Base-by-base conservation (phyloP, 2,888 invertebrate species). In the Labia minor region DNA sequence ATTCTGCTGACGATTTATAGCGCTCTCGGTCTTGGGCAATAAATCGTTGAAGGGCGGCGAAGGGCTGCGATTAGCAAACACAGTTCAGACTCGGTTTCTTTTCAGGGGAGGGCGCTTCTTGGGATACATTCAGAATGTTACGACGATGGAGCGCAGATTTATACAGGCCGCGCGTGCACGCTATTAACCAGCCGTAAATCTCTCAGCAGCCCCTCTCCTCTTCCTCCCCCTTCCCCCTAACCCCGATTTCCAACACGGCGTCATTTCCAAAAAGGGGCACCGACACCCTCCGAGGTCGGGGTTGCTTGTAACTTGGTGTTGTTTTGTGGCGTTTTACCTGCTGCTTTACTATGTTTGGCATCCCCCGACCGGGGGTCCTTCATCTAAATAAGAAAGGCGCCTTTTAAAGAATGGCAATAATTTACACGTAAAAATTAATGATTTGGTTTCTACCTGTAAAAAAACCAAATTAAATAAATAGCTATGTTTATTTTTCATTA, bases 21-120 rank as follows among this genome's bases (percentile, higher is more conserved):
- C 49, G 49, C 16, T 49, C 16, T 49, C 49, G 49, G 49, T 49
- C n/a, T 49, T 49, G n/a, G 16, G 49, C 49, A 49, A 49, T 49
- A 49, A 49, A 49, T 49, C 49, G 49, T 49, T n/a, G 6, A 14
- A 49, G 49, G 49, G 49, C 49, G 49, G 49, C 49, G 49, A 49
- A 49, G 49, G 49, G 49, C 49, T 49, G 49, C 49, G 49, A 49
- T 49, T 49, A 49, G 49, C 49, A 49, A 49, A 49, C 49, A 49
- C 49, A 49, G 26, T 26, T 26, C 26, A 26, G 26, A 8, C 26
- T 26, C 26, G 26, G 26, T 26, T 26, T 26, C 26, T 26, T 26
- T 16, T 49, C 49, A 14, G 49, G 16, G 49, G 49, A 14, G 49
- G 14, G 49, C 49, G 3, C 49, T 49, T 49, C 49, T 49, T 49